A percentile compares a stretch with the other conserved stretches of the same genome.
phyloP scores from a whole-genome alignment of 2,888 invertebrate species.

The Metallyticus violacea region DNA sequence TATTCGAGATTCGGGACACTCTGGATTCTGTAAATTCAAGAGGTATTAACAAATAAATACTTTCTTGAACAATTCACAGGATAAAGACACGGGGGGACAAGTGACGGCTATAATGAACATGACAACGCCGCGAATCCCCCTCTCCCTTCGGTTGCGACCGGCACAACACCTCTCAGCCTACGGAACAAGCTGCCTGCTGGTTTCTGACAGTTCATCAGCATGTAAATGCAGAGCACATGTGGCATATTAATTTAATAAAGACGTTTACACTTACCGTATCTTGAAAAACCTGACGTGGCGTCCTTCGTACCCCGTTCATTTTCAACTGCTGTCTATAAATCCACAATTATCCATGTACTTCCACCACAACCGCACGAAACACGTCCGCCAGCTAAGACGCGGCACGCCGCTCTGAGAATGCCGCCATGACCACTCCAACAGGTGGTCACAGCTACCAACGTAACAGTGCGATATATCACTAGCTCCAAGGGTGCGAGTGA shows the following conservation, averaged over 20 bases:
- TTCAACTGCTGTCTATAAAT: not conserved
- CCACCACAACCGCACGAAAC: not conserved
- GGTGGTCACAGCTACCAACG: slow-evolving; percentile 20
- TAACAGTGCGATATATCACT: not conserved
- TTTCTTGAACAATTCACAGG: too few relatives aligned
- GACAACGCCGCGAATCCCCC: not conserved
- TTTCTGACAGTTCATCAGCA: not conserved
- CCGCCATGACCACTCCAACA: slow-evolving; percentile 24
- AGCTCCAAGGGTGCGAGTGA: too few relatives aligned
- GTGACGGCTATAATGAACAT: too few relatives aligned
- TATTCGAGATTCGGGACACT: too few relatives aligned
- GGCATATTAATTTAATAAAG: not conserved
- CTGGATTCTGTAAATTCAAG: too few relatives aligned
- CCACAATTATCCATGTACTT: not conserved
- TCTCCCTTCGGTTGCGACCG: too few relatives aligned
- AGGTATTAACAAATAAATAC: too few relatives aligned
- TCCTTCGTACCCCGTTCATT: slow-evolving; percentile 14
- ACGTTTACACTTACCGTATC: slow-evolving; percentile 13
- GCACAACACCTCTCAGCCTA: not conserved
- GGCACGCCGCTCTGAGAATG: slow-evolving; percentile 3
- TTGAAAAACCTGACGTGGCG: slow-evolving; percentile 17
- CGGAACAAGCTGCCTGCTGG: not conserved
- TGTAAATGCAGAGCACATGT: not conserved
- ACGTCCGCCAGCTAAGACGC: not conserved
- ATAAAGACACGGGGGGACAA: too few relatives aligned